These are phyloP conservation scores for Mimachlamys varia DNA, from an alignment of 2,888 invertebrate genomes.

Conservation along the genomic window DNA sequence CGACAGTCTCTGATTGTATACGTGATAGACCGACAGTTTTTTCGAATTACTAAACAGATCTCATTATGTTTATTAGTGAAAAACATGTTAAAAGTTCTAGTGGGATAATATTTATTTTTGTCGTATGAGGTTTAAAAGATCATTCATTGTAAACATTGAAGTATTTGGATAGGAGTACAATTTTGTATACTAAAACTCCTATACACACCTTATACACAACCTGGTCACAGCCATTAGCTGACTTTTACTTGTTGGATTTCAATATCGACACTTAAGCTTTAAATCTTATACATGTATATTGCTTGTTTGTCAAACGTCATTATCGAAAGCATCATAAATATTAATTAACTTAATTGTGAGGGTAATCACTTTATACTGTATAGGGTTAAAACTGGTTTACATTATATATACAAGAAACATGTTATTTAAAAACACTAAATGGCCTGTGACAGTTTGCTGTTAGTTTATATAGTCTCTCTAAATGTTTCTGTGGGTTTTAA, in stretches of 20 bases:
- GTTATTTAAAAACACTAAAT: no score
- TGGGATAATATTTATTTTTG: constrained; percentile 5
- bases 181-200: not conserved
- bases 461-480: no score
- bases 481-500: no score
- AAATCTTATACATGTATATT: not conserved
- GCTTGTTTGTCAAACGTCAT: not conserved
- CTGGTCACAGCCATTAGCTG: not conserved
- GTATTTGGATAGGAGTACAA: not conserved
- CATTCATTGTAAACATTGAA: not conserved
- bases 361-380: no score
- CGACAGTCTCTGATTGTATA: not conserved
- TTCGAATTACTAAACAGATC: not conserved
- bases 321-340: not conserved
- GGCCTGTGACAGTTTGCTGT: no score
- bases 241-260: not conserved
- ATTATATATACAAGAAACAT: no score
- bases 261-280: not conserved
- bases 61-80: not conserved
- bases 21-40: not conserved
- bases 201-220: not conserved
- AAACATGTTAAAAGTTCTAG: not conserved
- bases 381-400: no score
- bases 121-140: constrained; percentile 6
- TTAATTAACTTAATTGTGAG: not conserved